These are phyloP conservation scores for Cerastis rubricosa DNA, from an alignment of 2,888 invertebrate species.

Conservation along the genomic window DNA sequence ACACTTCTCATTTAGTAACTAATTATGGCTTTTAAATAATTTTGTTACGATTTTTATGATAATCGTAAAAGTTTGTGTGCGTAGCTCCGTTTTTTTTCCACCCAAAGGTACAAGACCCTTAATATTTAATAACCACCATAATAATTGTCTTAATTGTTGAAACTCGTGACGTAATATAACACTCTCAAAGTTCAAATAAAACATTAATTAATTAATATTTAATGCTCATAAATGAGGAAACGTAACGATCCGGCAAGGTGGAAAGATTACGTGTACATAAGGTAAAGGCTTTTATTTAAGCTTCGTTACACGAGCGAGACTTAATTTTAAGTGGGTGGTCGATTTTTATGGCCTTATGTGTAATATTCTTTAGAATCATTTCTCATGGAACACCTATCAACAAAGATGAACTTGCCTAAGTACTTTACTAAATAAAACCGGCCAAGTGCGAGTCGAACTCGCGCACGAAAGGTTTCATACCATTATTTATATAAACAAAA, in stretches of 20 bases:
- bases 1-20: slow-evolving; percentile 54
- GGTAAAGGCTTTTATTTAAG: slow-evolving; percentile 23
- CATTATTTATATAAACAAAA: too few relatives aligned
- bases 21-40: slow-evolving; percentile 65
- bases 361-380: neutral
- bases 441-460: too few relatives aligned
- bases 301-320: slow-evolving; percentile 7
- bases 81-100: slow-evolving; percentile 38
- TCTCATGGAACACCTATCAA: neutral
- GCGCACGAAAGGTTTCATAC: too few relatives aligned
- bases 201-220: slow-evolving; percentile 48
- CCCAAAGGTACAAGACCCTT: slow-evolving; percentile 22
- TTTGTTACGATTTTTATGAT: slow-evolving; percentile 60
- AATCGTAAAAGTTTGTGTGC: slow-evolving; percentile 57
- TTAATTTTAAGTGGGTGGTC: slow-evolving; percentile 15
- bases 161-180: slow-evolving; percentile 52
- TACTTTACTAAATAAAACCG: too few relatives aligned
- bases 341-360: slow-evolving; percentile 1
- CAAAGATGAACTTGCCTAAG: neutral
- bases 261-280: slow-evolving; percentile 35
- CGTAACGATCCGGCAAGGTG: slow-evolving; percentile 49
- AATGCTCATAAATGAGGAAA: slow-evolving; percentile 45
- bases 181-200: slow-evolving; percentile 59
- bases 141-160: slow-evolving; percentile 57
- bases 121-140: slow-evolving; percentile 53